These are phyloP conservation scores for Gadopsis marmoratus DNA, from an alignment of 2,797 vertebrate genomes.

Conservation along the genomic window DNA sequence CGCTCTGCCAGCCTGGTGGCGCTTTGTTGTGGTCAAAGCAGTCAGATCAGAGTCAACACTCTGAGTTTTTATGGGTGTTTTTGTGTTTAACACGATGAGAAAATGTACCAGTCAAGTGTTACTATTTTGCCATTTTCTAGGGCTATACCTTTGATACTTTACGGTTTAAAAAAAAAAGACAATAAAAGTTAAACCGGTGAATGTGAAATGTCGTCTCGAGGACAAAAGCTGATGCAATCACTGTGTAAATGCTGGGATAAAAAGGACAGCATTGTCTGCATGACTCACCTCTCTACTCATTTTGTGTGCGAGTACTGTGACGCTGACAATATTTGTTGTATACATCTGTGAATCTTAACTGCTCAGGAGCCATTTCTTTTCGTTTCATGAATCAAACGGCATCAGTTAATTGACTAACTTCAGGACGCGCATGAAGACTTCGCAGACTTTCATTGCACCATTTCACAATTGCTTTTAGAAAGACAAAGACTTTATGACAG, in stretches of 20 bases:
- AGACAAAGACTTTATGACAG: not conserved
- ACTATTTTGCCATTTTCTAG: not conserved
- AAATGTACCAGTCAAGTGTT: not conserved
- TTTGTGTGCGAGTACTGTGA: not conserved
- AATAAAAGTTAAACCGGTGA: not conserved
- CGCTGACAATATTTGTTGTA: too few relatives aligned
- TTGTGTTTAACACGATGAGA: not conserved
- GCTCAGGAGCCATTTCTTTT: not conserved
- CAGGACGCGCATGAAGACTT: not conserved
- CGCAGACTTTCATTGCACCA: not conserved
- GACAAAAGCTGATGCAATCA: not conserved
- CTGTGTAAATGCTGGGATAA: not conserved
- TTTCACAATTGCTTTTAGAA: not conserved
- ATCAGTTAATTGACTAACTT: not conserved
- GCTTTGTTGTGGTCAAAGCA: constrained; percentile 47
- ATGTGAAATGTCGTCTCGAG: not conserved
- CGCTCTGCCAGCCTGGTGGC: not conserved
- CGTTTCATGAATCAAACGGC: not conserved
- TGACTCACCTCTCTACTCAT: not conserved
- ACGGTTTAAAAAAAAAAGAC: too few relatives aligned
- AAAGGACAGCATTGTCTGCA: not conserved
- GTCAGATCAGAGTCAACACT: not conserved
- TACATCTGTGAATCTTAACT: too few relatives aligned
- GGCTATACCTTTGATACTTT: not conserved
- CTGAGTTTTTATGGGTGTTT: not conserved